These are phyloP conservation scores for Vulpes vulpes DNA, from an alignment of 2,113 vertebrate genomes.

Conservation along the genomic window DNA sequence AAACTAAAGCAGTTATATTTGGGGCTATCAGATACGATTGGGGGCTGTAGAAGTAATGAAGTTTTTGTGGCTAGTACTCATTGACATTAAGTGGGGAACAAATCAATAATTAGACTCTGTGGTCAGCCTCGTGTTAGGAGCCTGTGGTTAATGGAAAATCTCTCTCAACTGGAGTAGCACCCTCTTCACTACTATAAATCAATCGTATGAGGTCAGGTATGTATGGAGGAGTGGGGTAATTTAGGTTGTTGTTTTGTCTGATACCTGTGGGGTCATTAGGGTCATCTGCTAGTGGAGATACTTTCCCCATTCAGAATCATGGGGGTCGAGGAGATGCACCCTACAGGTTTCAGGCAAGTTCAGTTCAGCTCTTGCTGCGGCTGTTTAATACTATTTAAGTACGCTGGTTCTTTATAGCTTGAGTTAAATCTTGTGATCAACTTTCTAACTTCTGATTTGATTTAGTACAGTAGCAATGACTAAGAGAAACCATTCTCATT, in stretches of 20 bases:
- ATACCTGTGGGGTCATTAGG: neutral
- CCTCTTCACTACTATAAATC: neutral
- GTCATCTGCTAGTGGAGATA: neutral
- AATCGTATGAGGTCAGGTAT: neutral
- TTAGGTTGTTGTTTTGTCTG: neutral
- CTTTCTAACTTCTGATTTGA: conserved; percentile 49
- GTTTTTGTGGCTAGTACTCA: neutral
- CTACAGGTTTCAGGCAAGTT: neutral
- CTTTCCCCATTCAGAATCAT: neutral
- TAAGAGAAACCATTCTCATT: conserved; percentile 30
- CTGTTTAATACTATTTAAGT: neutral
- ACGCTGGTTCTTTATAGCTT: neutral
- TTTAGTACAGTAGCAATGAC: neutral
- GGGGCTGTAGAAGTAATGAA: neutral
- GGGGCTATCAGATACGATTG: neutral
- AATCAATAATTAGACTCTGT: neutral
- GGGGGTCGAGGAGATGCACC: neutral
- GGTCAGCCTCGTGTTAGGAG: neutral
- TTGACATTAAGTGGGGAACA: neutral
- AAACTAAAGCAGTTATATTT: neutral
- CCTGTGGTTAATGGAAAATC: neutral
- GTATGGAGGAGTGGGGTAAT: neutral
- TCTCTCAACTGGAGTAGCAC: neutral
- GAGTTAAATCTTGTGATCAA: conserved; percentile 44
- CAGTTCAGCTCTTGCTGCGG: neutral